These are phyloP conservation scores for Trilocha varians DNA, from an alignment of 2,888 invertebrate species.

Conservation along the genomic window DNA sequence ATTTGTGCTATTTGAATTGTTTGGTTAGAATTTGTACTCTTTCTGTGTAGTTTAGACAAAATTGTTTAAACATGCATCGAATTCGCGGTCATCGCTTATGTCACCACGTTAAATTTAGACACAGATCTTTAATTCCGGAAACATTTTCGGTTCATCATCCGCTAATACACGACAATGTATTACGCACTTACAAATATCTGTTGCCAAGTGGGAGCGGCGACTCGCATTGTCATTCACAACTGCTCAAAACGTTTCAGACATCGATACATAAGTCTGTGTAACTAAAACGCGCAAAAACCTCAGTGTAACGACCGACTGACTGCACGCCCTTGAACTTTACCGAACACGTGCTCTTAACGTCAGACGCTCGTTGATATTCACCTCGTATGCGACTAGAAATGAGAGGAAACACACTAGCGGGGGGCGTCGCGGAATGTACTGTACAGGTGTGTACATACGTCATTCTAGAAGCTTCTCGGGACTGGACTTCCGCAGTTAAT, in stretches of 20 bases:
- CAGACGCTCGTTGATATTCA: constrained; percentile 31
- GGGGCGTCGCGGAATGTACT: constrained; percentile 25
- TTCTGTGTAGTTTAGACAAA: too few relatives aligned
- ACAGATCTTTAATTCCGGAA: not conserved
- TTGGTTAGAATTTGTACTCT: too few relatives aligned
- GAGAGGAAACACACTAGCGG: constrained; percentile 25
- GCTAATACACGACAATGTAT: too few relatives aligned
- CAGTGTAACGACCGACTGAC: constrained; percentile 43
- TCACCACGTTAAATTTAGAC: too few relatives aligned
- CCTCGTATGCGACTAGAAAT: constrained; percentile 24
- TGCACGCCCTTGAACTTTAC: constrained; percentile 47
- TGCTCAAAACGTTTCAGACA: constrained; percentile 18
- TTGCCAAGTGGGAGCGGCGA: not conserved
- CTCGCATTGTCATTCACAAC: constrained; percentile 10
- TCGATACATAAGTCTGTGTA: constrained; percentile 33
- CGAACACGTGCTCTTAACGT: constrained; percentile 27
- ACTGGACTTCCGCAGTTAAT: too few relatives aligned
- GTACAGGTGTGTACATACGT: constrained; percentile 10
- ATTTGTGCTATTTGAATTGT: too few relatives aligned
- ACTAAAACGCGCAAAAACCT: constrained; percentile 38
- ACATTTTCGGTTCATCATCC: not conserved
- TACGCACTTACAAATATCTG: not conserved
- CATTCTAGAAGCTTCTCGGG: not conserved
- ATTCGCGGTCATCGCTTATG: too few relatives aligned
- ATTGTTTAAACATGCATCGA: too few relatives aligned